phyloP scores from a whole-genome alignment of 2,113 vertebrate species.

The Ceyx melanurus region DNA sequence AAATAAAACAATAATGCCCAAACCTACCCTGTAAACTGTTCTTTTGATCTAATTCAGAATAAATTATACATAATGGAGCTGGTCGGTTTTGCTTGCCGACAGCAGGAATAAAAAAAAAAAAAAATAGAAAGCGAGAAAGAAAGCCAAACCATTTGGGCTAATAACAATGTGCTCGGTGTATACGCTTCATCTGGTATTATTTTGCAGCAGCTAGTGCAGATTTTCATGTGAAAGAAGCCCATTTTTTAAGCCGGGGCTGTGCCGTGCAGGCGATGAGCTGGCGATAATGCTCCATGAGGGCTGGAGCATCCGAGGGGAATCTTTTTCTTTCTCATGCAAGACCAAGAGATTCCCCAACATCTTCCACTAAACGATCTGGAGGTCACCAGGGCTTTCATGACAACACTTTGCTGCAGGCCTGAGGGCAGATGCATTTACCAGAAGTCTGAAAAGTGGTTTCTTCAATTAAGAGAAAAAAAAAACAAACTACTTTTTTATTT shows the following conservation, averaged over 20 bases:
- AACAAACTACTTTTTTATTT: not conserved
- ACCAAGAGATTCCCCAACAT: not conserved
- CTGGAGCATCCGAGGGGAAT: not conserved
- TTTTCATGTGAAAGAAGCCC: not conserved
- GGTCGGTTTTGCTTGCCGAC: constrained; percentile 17
- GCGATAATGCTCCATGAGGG: not conserved
- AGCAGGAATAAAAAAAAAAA: constrained; percentile 50
- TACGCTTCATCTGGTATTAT: not conserved
- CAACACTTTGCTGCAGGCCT: not conserved
- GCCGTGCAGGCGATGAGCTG: not conserved
- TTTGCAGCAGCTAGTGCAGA: not conserved
- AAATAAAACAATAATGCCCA: not conserved
- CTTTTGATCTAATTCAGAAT: constrained; percentile 48
- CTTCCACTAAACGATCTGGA: not conserved
- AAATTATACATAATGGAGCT: constrained; percentile 36
- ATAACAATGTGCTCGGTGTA: not conserved
- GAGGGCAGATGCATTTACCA: not conserved
- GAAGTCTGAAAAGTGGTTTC: not conserved
- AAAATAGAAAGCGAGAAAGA: not conserved
- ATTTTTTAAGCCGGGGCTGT: not conserved
- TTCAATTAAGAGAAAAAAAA: not conserved
- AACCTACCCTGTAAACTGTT: constrained; percentile 22
- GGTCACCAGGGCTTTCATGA: not conserved
- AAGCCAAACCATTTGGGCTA: not conserved
- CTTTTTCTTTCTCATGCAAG: not conserved